Conservation (phyloP, 2,888 invertebrate genomes). For the Macropis europaea region DNA sequence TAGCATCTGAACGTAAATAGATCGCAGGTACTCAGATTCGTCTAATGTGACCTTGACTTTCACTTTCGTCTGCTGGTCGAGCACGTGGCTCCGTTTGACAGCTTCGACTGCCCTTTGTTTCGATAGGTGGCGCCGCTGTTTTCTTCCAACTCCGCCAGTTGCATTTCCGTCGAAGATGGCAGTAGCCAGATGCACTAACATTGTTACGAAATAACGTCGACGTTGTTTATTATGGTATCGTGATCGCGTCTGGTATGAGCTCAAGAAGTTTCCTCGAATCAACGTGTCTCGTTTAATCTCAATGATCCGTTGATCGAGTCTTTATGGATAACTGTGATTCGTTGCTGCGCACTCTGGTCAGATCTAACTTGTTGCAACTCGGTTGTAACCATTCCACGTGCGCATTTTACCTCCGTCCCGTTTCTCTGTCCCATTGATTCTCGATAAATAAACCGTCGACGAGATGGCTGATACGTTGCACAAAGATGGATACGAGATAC, state of each 20-base stretch:
- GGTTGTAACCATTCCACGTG: conserved; percentile 59
- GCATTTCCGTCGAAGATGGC: conserved; percentile 55
- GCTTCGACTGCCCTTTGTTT: conserved; percentile 28
- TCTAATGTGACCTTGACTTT: conserved; percentile 43
- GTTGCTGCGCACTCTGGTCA: neutral
- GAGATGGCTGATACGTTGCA: conserved; percentile 71
- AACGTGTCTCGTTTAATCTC: neutral
- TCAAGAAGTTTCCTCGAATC: neutral
- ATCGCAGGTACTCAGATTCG: neutral
- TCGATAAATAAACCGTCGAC: neutral
- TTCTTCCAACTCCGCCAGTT: conserved; percentile 24
- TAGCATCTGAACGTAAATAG: no score
- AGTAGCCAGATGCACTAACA: conserved; percentile 10
- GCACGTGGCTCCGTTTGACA: conserved; percentile 69
- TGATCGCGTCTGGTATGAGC: neutral
- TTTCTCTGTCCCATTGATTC: conserved; percentile 1
- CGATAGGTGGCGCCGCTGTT: conserved; percentile 35
- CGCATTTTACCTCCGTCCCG: conserved; percentile 28
- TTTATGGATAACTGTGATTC: conserved; percentile 33
- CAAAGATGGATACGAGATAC: conserved; percentile 70
- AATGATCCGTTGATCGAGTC: neutral
- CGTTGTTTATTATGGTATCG: conserved; percentile 41
- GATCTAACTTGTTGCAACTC: conserved; percentile 32
- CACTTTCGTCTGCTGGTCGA: conserved; percentile 61
- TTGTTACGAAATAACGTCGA: conserved; percentile 49